Base-by-base conservation (phyloP, 2,888 invertebrate genomes). In the Rhaphigaster nebulosa region DNA sequence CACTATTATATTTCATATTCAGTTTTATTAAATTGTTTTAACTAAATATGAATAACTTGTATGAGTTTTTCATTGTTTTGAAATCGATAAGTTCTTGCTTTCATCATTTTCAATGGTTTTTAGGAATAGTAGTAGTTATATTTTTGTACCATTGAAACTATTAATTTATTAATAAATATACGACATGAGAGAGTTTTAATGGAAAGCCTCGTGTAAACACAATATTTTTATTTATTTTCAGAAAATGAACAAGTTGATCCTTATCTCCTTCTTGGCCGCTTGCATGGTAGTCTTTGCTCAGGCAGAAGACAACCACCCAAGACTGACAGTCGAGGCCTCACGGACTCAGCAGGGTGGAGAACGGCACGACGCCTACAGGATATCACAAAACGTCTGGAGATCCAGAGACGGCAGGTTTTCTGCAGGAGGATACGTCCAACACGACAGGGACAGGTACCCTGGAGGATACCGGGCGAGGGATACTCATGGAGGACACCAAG, bases 341-440 rank as follows among this genome's bases (percentile, higher is more conserved):
- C 5, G 54, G 12, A 87, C 87, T 4, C 50, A 26, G n/a, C 45
- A 65, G 0, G 65, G 65, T 1, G 52, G 34, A 13, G 87, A 50
- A 15, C 10, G 52, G 6, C 87, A 87, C 52, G 87, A 87, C 45
- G 20, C 50, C 10, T 52, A 89, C 87, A 80, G 54, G 54, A 65
- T 89, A 45, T 80, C 29, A 13, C 91, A 90, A 88, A 88, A 91
- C 50, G 80, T 50, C 34, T 91, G 91, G 90, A 45, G 50, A 20
- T 88, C 87, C 29, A 70, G 29, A 26, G 80, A 91, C 23, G 91
- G 90, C 23, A 90, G 87, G 56, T 87, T 70, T 87, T 87, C 87
- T 12, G 90, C 90, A 3, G 90, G 91, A 65, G 88, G 88, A 23
- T 91, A 90, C 84, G 50, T 91, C 20, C 88, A 91, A n/a, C 90